Percentiles rank a stretch among this genome's conserved stretches.
Conservation (phyloP, 1,140 invertebrate species). For the Drosophila lacertosa region DNA sequence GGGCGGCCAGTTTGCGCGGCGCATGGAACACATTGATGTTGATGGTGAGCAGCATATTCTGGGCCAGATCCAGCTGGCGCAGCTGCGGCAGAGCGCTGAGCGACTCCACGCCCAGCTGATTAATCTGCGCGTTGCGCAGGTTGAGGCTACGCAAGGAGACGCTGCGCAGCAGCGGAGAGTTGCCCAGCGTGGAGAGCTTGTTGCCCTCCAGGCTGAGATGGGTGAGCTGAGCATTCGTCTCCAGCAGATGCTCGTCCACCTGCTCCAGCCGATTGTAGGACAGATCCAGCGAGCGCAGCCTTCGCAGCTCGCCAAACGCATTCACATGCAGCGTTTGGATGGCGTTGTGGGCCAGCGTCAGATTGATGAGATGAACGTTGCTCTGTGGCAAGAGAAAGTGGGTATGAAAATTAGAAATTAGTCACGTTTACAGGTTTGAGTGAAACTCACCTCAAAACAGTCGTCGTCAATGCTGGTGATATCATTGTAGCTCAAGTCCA, state of each 20-base stretch:
- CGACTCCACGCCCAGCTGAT: constrained; percentile 47
- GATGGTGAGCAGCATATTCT: constrained; percentile 73
- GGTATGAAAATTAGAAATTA: neutral
- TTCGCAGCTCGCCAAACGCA: constrained; percentile 59
- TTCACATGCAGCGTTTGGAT: constrained; percentile 70
- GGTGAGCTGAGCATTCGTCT: constrained; percentile 55
- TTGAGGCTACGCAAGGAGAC: constrained; percentile 61
- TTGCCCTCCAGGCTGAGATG: constrained; percentile 74
- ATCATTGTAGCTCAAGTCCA: constrained; percentile 81
- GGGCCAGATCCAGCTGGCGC: constrained; percentile 63
- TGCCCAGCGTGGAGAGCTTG: constrained; percentile 61
- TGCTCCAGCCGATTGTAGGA: constrained; percentile 79
- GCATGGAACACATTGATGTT: constrained; percentile 54
- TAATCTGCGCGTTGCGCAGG: constrained; percentile 73
- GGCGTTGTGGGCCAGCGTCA: constrained; percentile 72
- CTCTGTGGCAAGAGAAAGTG: constrained; percentile 33
- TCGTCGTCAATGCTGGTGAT: constrained; percentile 76
- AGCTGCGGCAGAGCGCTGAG: constrained; percentile 65
- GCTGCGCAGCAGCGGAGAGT: constrained; percentile 57
- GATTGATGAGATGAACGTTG: constrained; percentile 59
- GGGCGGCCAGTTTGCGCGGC: constrained; percentile 45
- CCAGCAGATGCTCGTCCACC: constrained; percentile 72
- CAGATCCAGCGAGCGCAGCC: constrained; percentile 65
- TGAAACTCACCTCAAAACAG: constrained; percentile 67
- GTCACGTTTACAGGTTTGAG: neutral